A percentile compares a stretch with the other conserved stretches of the same genome.
These are phyloP conservation scores for Plectropomus leopardus DNA, from an alignment of 2,113 vertebrate genomes.

Conservation along the genomic window DNA sequence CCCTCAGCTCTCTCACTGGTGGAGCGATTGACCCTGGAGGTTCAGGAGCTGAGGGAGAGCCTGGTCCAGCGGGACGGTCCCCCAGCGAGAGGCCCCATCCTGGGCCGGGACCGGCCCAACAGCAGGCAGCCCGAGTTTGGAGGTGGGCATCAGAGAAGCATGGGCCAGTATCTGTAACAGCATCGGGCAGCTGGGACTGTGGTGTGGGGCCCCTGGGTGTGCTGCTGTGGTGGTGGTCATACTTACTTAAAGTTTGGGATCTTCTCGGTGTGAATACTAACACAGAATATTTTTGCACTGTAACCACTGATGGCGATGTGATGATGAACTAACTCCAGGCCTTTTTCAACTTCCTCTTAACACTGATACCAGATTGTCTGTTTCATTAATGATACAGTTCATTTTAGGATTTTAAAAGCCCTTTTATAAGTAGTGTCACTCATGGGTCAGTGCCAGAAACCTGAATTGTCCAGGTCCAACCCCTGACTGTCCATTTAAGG, in stretches of 20 bases:
- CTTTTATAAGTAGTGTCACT: background rate
- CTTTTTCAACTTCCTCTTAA: background rate
- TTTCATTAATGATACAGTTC: background rate
- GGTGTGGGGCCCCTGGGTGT: slow-evolving; percentile 43
- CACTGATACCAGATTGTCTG: background rate
- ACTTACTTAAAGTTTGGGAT: background rate
- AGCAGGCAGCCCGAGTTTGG: slow-evolving; percentile 85
- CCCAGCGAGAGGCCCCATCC: slow-evolving; percentile 81
- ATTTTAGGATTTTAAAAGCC: background rate
- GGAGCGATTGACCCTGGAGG: slow-evolving; percentile 89
- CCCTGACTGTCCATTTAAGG: too few relatives aligned
- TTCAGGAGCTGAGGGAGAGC: slow-evolving; percentile 89
- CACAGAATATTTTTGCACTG: background rate
- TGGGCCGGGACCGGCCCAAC: slow-evolving; percentile 82
- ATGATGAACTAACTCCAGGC: too few relatives aligned
- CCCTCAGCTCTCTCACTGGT: slow-evolving; percentile 89
- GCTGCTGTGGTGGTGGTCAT: slow-evolving; percentile 9
- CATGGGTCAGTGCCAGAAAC: too few relatives aligned
- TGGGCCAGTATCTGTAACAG: slow-evolving; percentile 88
- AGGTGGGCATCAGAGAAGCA: slow-evolving; percentile 95
- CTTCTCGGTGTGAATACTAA: slow-evolving; percentile 24
- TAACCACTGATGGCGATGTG: background rate
- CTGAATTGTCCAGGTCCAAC: too few relatives aligned
- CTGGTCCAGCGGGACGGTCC: slow-evolving; percentile 75
- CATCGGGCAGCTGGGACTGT: slow-evolving; percentile 66